These are phyloP conservation scores for Stichopus horrens DNA, from an alignment of 53 echinoderm and acorn worm genomes.

Conservation along the genomic window DNA sequence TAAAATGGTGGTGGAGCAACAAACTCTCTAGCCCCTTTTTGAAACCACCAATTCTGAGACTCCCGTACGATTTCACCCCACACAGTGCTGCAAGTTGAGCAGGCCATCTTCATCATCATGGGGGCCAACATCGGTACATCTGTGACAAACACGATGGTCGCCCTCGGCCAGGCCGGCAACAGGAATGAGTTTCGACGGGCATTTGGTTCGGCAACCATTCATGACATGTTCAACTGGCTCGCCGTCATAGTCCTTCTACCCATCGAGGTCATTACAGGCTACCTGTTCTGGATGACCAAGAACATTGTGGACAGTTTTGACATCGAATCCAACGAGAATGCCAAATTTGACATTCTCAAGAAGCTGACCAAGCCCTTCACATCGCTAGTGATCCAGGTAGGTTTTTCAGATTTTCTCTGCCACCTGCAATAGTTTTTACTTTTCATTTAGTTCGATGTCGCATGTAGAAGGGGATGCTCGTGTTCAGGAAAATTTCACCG, in stretches of 20 bases:
- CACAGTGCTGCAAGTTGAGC: constrained; percentile 69
- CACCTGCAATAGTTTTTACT: too few species aligned
- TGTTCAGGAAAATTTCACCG: too few species aligned
- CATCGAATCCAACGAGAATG: constrained; percentile 57
- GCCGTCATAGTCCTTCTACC: constrained; percentile 66
- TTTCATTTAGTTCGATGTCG: too few species aligned
- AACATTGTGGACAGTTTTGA: constrained; percentile 58
- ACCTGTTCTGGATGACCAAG: constrained; percentile 62
- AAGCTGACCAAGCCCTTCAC: constrained; percentile 74
- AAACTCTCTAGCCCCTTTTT: too few species aligned
- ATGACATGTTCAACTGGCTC: constrained; percentile 91
- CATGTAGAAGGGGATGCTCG: too few species aligned
- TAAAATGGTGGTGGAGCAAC: too few species aligned
- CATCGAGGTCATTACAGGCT: constrained; percentile 61
- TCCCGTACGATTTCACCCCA: background rate
- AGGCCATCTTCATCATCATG: constrained; percentile 83
- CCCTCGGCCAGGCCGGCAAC: constrained; percentile 71
- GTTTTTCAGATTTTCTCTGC: constrained; percentile 1
- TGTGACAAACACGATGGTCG: constrained; percentile 84
- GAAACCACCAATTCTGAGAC: too few species aligned
- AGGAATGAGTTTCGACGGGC: constrained; percentile 80
- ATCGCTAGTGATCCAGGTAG: constrained; percentile 66
- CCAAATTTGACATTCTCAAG: constrained; percentile 70
- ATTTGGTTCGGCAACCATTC: constrained; percentile 81
- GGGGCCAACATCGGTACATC: constrained; percentile 97